phyloP scores from a whole-genome alignment of 2,113 vertebrate species.

The Brachyistius frenatus region DNA sequence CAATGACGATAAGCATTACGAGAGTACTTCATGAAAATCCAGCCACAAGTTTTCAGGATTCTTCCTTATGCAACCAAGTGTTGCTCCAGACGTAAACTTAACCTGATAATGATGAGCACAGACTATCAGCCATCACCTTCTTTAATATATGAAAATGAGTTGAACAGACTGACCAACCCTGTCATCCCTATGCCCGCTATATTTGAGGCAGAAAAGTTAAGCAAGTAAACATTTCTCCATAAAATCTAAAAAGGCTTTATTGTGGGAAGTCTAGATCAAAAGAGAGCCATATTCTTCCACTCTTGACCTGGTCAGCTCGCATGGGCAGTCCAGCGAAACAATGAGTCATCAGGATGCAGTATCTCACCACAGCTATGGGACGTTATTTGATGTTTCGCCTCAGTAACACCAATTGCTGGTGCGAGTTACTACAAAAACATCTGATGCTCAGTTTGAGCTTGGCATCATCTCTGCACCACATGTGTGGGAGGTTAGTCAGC shows the following conservation, averaged over 20 bases:
- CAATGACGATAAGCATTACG: neutral
- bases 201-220: constrained; percentile 1
- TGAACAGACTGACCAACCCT: neutral
- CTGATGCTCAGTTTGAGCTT: constrained; percentile 19
- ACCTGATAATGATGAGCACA: too few relatives aligned
- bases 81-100: too few relatives aligned
- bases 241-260: neutral
- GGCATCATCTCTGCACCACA: neutral
- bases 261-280: neutral
- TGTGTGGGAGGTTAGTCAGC: constrained; percentile 22
- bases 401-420: constrained; percentile 3
- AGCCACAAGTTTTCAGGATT: too few relatives aligned
- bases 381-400: neutral
- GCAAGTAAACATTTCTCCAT: neutral
- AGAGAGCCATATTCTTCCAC: neutral
- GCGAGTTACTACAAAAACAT: constrained; percentile 37
- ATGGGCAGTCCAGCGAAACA: constrained; percentile 6
- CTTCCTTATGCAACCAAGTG: too few relatives aligned
- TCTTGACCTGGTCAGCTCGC: constrained; percentile 14
- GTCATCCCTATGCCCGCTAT: neutral
- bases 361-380: constrained; percentile 1
- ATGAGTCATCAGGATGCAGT: neutral
- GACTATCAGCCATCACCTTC: neutral
- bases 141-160: neutral
- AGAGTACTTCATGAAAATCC: neutral